Evolutionary conservation across 2,797 vertebrate species (phyloP).

Genomic region (Mus spretus): DNA sequence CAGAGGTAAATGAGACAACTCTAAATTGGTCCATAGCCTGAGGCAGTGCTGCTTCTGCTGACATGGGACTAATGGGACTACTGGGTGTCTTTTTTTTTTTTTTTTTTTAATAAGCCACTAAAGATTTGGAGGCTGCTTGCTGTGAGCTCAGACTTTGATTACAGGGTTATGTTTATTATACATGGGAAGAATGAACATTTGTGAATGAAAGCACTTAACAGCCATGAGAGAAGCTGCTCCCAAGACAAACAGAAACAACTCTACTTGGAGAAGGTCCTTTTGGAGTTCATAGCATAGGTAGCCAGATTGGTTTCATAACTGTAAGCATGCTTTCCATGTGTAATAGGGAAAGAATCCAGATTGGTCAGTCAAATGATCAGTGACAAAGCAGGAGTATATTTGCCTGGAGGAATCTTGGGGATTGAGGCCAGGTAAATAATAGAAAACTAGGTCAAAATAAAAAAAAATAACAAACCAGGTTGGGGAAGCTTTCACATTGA

Average conservation of each 20-base stretch:
- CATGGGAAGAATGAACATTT: neutral
- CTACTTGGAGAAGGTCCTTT: neutral
- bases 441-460: conserved; percentile 49
- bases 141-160: neutral
- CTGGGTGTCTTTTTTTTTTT: neutral
- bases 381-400: neutral
- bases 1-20: neutral
- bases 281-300: neutral
- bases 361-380: neutral
- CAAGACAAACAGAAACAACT: neutral
- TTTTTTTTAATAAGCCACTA: neutral
- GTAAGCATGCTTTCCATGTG: neutral
- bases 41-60: neutral
- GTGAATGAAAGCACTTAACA: neutral
- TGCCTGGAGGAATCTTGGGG: neutral
- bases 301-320: neutral
- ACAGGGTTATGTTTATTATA: conserved; percentile 4
- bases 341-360: neutral
- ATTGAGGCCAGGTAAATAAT: neutral
- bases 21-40: neutral
- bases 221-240: neutral
- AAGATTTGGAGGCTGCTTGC: neutral
- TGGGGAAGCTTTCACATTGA: conserved; percentile 29
- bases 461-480: conserved; percentile 23
- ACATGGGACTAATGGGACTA: neutral